phyloP scores from a whole-genome alignment of 2,888 invertebrate genomes.

The Stramonita haemastoma region DNA sequence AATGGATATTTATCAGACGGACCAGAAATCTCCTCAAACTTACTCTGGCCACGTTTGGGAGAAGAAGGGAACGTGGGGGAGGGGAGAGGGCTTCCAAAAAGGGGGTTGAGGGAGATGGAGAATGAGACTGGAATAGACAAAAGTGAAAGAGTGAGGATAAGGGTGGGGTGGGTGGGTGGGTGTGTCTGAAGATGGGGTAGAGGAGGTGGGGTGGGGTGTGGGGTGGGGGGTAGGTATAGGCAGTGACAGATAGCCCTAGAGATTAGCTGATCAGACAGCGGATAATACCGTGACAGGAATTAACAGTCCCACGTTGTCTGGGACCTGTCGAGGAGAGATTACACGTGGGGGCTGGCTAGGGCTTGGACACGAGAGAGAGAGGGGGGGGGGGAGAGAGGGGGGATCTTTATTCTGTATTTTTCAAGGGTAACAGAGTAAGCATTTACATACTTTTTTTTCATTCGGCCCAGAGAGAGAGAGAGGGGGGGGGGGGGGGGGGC shows the following conservation, averaged over 20 bases:
- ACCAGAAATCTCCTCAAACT: background rate
- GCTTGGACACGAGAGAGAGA: background rate
- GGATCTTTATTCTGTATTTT: too few species aligned
- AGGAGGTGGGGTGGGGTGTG: background rate
- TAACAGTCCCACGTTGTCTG: background rate
- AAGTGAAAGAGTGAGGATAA: background rate
- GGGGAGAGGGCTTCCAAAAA: background rate
- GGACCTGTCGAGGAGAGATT: background rate
- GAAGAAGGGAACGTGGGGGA: background rate
- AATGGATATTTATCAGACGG: too few species aligned
- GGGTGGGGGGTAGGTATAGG: background rate
- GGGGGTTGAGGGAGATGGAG: background rate
- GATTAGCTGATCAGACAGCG: slow-evolving; percentile 6
- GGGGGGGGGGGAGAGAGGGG: background rate
- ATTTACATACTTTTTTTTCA: too few species aligned
- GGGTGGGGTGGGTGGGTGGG: background rate
- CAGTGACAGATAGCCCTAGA: background rate
- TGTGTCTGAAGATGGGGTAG: background rate
- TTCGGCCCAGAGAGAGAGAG: background rate
- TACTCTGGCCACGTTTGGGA: background rate
- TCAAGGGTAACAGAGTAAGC: too few species aligned
- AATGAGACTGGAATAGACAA: background rate
- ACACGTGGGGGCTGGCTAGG: background rate
- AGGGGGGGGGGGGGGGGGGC: background rate
- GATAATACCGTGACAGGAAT: slow-evolving; percentile 12